phyloP scores from a whole-genome alignment of 64 coral and sea anemone species.

The Dendronephthya gigantea region DNA sequence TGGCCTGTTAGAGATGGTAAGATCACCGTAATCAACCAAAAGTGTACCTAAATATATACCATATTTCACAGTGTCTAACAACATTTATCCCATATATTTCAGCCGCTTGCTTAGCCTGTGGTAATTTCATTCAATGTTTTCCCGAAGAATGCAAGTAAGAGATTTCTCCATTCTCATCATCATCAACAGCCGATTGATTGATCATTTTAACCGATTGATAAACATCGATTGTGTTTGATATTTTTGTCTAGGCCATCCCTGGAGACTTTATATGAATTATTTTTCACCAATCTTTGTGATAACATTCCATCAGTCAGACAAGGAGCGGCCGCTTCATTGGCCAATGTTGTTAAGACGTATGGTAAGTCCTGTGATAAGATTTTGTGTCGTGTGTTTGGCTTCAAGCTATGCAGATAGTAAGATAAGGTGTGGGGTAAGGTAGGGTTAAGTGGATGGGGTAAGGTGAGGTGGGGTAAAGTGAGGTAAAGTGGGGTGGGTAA shows the following conservation, averaged over 20 bases:
- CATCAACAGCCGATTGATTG: background rate
- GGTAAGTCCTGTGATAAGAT: conserved; percentile 27
- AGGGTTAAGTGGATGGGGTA: too few relatives aligned
- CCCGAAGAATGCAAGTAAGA: conserved; percentile 72
- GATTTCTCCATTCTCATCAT: background rate
- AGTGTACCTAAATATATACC: background rate
- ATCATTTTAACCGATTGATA: too few relatives aligned
- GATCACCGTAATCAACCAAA: background rate
- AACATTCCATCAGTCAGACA: conserved; percentile 87
- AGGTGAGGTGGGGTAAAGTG: too few relatives aligned
- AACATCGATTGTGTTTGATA: background rate
- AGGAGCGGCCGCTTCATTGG: conserved; percentile 74
- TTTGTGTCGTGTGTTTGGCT: background rate
- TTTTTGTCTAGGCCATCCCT: conserved; percentile 38
- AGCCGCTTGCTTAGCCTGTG: conserved; percentile 98
- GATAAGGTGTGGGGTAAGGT: background rate
- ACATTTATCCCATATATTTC: background rate
- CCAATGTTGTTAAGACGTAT: conserved; percentile 85
- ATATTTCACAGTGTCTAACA: background rate
- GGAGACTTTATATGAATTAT: conserved; percentile 73
- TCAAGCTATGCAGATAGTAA: background rate
- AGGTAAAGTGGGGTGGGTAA: too few relatives aligned
- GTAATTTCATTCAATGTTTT: conserved; percentile 93
- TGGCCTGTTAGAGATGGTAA: conserved; percentile 99
- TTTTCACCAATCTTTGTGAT: conserved; percentile 83